Percentiles rank a stretch among this genome's conserved stretches.
Conservation (phyloP, 2,888 invertebrate species). For the Acleris literana region DNA sequence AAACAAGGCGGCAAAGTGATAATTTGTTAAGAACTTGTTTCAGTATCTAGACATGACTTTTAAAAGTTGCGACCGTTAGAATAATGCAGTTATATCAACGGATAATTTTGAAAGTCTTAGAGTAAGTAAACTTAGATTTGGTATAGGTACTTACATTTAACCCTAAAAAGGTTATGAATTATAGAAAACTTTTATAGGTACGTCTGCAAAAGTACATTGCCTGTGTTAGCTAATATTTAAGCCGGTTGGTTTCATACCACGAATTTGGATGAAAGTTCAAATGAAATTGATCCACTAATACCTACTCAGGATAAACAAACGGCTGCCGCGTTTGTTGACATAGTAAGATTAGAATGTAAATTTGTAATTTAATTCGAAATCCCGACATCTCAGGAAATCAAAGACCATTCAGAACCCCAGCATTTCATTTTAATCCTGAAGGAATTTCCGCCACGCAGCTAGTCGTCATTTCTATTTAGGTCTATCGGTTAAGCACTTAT, state of each 20-base stretch:
- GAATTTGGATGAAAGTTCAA: neutral
- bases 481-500: conserved; percentile 7
- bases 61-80: conserved; percentile 13
- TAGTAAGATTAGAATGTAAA: conserved; percentile 3
- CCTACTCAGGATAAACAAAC: neutral
- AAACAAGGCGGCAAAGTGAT: conserved; percentile 2
- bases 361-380: conserved; percentile 11
- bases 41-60: neutral
- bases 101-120: too few species aligned
- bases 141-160: too few species aligned
- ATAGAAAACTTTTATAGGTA: too few species aligned
- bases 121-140: too few species aligned
- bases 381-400: conserved; percentile 8
- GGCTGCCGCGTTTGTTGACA: neutral
- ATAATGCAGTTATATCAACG: neutral
- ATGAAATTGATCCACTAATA: neutral
- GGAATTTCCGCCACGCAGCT: conserved; percentile 16
- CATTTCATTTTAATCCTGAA: conserved; percentile 8
- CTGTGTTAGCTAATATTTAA: too few species aligned
- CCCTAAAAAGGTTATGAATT: too few species aligned
- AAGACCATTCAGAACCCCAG: conserved; percentile 15
- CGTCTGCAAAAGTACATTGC: too few species aligned
- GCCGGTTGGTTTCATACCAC: too few species aligned
- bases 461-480: conserved; percentile 19
- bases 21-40: conserved; percentile 1